Base-by-base conservation (phyloP, 2,113 vertebrate genomes). In the Poecilia latipinna region DNA sequence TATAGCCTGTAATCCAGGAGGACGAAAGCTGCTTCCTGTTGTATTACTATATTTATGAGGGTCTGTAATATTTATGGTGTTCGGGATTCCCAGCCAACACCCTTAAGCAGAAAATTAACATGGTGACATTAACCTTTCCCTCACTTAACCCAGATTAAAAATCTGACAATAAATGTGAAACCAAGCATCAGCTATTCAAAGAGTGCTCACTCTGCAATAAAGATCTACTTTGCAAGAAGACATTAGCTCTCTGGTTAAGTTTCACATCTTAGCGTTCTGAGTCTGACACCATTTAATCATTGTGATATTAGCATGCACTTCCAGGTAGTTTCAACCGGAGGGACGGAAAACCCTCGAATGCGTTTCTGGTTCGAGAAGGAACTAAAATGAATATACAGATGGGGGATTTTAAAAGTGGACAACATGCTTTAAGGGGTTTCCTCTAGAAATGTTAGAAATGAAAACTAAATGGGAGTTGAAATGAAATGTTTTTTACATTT, bases 11-110 rank as follows among this genome's bases (percentile, higher is more conserved):
- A 57, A 57, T 57, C 2, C 51, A 8, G 22, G 51, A 6, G 44
- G 44, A 15, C 15, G 8, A 22, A 7, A n/a, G 22, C 51, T 57
- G 51, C 26, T 60, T 22, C 42, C 12, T 78, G 51, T 73, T 51
- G 22, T 37, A 35, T 65, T 65, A 73, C 33, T 76, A 63, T 32
- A 72, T 75, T 72, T 75, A 66, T 73, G 28, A 66, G 28, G 66
- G 31, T 33, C 6, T 62, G 71, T 61, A 70, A 78, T 74, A 74
- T 78, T 74, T 78, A 74, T 78, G 39, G 77, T 61, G 48, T 60
- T 61, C 68, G 22, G 51, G 51, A 57, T 57, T 54, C 44, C 37
- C 10, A 42, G 8, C 32, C 19, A 24, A 71, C 39, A 71, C 42
- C 63, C 39, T 39, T n/a, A 37, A 66, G 62, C 28, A 22, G 65